Base-by-base conservation (phyloP, 2,797 vertebrate species). In the Cossypha dichroa region DNA sequence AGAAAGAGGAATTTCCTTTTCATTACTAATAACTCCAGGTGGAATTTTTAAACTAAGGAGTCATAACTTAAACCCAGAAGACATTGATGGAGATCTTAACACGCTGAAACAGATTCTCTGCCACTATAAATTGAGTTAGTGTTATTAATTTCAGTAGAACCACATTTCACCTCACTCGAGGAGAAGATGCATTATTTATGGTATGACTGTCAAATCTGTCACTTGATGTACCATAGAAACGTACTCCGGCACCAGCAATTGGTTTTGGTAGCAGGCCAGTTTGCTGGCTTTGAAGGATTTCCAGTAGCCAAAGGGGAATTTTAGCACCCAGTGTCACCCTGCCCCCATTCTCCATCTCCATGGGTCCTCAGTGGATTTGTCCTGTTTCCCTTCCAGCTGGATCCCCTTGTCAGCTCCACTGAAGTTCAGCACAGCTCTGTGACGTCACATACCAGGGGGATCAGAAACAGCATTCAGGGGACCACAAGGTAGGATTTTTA, bases 251-350 rank as follows among this genome's bases (percentile, higher is more conserved):
- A 69, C 52, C 9, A 69, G 73, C 59, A 48, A 4, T 45, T 52
- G 55, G 55, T 59, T 91, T 84, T 96, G 95, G 85, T 88, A 46
- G 41, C 43, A 73, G 0, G 69, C 85, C 93, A 90, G 48, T 63
- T 66, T 46, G 10, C 73, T 86, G 82, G 29, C 96, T 97, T 96
- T 97, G 94, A 95, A 86, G 82, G 76, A 40, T 85, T 96, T 96
- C 91, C 91, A 93, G 87, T 72, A 96, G 95, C 87, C 70, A 85
- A 88, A 73, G 87, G 82, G 88, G 69, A 79, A 84, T 90, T 95
- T 84, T 36, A 82, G 82, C 85, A 81, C 73, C 66, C 82, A 41
- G 49, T 2, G 0, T 19, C 15, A 3, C 60, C 80, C 18, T 87
- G 29, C 9, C 13, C n/a, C 28, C 0, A 0, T 2, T 6, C 43